Base-by-base conservation (phyloP, 2,113 vertebrate species). In the Thinocorus orbignyianus region DNA sequence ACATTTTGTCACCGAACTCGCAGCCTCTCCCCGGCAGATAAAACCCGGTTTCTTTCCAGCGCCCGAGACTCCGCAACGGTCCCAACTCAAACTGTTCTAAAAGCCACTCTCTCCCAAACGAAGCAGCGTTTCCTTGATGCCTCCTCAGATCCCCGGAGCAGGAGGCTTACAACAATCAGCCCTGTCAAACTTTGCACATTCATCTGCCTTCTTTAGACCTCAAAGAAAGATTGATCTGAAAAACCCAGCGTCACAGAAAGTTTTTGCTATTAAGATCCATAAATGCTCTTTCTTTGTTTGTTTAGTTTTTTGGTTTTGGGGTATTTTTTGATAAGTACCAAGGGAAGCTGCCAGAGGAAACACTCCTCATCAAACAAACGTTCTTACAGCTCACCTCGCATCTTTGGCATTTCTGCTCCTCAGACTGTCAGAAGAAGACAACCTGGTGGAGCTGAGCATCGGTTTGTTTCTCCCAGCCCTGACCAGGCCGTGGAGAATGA, bases 181-280 rank as follows among this genome's bases (percentile, higher is more conserved):
- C 60, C 89, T 82, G 66, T 41, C 85, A 73, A 83, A 69, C 62
- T 90, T 93, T 65, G 58, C 42, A 37, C 1, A 1, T 95, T 86
- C 92, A 24, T 82, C 84, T 95, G 90, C 81, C 46, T 68, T 65
- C 0, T 2, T 85, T 25, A 84, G 88, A 54, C 68, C 81, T 91
- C 14, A 23, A 41, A 23, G 58, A 80, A 64, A 92, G 82, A 31
- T 35, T 58, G 88, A 86, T 51, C 78, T 64, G 88, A 93, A 88
- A 70, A 78, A 49, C 31, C 28, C 37, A 0, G 25, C 3, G 0
- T 62, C 73, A 82, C 66, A 84, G 80, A 64, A 68, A 17, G 24
- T 65, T 80, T 58, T 24, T 69, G 84, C 81, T 95, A 85, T 94
- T 94, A 90, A 93, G 86, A 90, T 25, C 82, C 65, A 70, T 55